Evolutionary conservation across 2,797 vertebrate genomes (phyloP), one percentile per base, ranked within the genome.

Genomic region (Crenichthys baileyi): DNA sequence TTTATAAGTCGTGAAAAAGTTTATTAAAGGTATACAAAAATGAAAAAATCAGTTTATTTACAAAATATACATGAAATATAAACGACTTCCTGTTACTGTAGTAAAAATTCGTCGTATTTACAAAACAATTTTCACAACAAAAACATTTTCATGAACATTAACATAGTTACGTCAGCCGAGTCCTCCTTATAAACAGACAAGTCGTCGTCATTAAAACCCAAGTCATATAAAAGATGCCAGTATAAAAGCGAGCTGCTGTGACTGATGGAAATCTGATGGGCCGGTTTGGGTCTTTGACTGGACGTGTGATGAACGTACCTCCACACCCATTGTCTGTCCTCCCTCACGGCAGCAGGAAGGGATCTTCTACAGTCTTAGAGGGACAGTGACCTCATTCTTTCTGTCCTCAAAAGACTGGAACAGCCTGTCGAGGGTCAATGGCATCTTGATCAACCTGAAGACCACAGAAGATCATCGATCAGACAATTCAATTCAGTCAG

Each of bases 391-490:
- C 29, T 8, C 22, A 12, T 22, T 24, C 20, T 48, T 39, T 18
- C 18, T 72, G 50, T 76, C 22, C 50, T 90, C 83, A 86, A 75
- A 82, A 80, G 6, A 85, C 79, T 24, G 65, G 74, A 44, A 87
- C 65, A 0, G 0, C 31, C 26, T 51, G 67, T 29, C 78, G 36
- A 53, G 73, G 53, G 24, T 65, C 26, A 0, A 5, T 20, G 0
- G 51, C 0, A 11, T 76, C 80, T n/a, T 73, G 65, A 29, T 96
- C 95, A 77, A 96, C 95, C 97, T 97, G 88, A 50, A 55, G 46
- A 71, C 58, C 26, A 76, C 16, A 75, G 55, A 36, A 8, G 26
- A 4, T 9, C 5, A 61, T 11, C 60, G 8, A 15, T 46, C 36
- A 18, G 26, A 36, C 31, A 36, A n/a, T n/a, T n/a, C n/a, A n/a